These are phyloP conservation scores for Athalia cordata DNA, from an alignment of 2,888 invertebrate genomes.

Conservation along the genomic window DNA sequence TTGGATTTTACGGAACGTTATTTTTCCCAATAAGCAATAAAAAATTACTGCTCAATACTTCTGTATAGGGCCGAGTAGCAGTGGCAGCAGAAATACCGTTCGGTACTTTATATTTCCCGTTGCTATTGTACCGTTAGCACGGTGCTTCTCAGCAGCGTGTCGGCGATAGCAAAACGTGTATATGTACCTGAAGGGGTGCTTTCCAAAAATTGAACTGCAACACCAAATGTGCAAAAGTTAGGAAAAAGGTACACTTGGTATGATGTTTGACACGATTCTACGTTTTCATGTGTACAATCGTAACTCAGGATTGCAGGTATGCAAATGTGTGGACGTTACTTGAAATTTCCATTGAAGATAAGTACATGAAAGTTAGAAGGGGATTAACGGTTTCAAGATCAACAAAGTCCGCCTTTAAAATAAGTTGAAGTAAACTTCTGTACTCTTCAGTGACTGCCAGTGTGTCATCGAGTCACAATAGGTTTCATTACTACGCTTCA, in stretches of 20 bases:
- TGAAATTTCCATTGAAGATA: conserved; percentile 14
- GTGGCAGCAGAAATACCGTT: conserved; percentile 14
- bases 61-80: not conserved
- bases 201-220: conserved; percentile 9
- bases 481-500: not conserved
- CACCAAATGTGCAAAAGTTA: not conserved
- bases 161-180: not conserved
- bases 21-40: conserved; percentile 24
- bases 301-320: no score
- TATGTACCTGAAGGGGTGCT: not conserved
- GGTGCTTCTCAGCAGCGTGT: conserved; percentile 17
- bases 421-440: conserved; percentile 14
- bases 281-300: not conserved
- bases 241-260: not conserved
- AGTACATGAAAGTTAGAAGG: not conserved
- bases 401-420: not conserved
- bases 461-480: conserved; percentile 15
- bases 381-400: not conserved
- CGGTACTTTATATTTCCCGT: conserved; percentile 3
- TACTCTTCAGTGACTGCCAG: conserved; percentile 14
- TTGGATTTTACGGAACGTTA: conserved; percentile 23
- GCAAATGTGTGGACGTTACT: not conserved
- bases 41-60: conserved; percentile 36
- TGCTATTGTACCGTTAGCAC: conserved; percentile 8
- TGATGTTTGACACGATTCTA: not conserved